Evolutionary conservation across 2,888 invertebrate genomes (phyloP).

Genomic region (Asteroscopus sphinx): DNA sequence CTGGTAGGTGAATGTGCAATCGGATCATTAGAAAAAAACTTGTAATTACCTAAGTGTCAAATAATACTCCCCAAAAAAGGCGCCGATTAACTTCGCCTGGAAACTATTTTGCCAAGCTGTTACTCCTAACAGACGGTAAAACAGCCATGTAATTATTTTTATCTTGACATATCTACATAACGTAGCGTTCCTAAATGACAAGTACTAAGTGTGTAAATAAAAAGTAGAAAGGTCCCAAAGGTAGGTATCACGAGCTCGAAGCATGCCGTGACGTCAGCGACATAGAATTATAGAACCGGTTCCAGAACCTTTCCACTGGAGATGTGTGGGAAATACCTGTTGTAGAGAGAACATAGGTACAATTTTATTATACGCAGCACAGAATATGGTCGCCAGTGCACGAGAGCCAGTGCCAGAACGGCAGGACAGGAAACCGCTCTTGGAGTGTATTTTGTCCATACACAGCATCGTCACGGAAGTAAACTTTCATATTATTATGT

Average conservation of each 20-base stretch:
- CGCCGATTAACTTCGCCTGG: background rate
- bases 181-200: constrained; percentile 13
- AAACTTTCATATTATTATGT: constrained; percentile 63
- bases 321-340: constrained; percentile 75
- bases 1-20: background rate
- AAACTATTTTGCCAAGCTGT: background rate
- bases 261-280: constrained; percentile 69
- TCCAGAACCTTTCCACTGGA: constrained; percentile 71
- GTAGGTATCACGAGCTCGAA: constrained; percentile 63
- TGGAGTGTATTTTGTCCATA: constrained; percentile 51
- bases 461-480: constrained; percentile 55
- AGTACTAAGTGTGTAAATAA: constrained; percentile 39
- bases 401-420: constrained; percentile 35
- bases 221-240: constrained; percentile 60
- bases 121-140: background rate
- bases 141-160: background rate
- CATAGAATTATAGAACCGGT: constrained; percentile 71
- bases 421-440: constrained; percentile 47
- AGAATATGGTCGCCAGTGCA: constrained; percentile 60
- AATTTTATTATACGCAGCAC: constrained; percentile 61
- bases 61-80: no score
- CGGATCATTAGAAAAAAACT: no score
- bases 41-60: no score
- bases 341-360: constrained; percentile 64
- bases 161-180: constrained; percentile 5